phyloP scores from a whole-genome alignment of 2,797 vertebrate species.

The Cossypha caffra region DNA sequence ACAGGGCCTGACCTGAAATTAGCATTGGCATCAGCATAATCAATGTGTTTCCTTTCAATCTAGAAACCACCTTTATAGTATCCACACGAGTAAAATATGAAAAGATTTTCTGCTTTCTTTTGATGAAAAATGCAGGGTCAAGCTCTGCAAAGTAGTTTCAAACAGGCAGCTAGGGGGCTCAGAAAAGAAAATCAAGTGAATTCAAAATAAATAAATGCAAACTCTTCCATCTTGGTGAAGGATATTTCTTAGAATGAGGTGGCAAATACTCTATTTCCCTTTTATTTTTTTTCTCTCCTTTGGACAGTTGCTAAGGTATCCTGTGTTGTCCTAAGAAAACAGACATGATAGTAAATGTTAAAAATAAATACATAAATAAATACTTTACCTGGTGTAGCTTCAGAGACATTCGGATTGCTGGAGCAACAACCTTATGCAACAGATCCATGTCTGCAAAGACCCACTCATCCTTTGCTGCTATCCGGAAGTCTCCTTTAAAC shows the following conservation, averaged over 20 bases:
- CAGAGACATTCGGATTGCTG: slow-evolving; percentile 94
- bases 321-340: background rate
- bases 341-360: background rate
- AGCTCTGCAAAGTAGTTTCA: background rate
- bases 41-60: background rate
- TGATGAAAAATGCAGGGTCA: background rate
- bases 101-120: background rate
- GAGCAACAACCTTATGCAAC: slow-evolving; percentile 91
- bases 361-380: background rate
- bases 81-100: background rate
- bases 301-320: background rate
- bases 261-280: background rate
- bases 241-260: background rate
- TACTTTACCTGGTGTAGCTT: slow-evolving; percentile 92
- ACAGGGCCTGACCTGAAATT: background rate
- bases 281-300: background rate
- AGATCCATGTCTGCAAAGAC: slow-evolving; percentile 96
- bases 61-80: background rate
- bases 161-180: background rate
- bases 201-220: background rate
- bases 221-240: background rate
- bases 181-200: background rate
- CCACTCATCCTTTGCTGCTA: slow-evolving; percentile 94
- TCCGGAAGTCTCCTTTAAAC: slow-evolving; percentile 96
- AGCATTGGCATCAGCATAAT: background rate